Conservation (phyloP, 1,140 invertebrate species). For the Heliothis subflexa region DNA sequence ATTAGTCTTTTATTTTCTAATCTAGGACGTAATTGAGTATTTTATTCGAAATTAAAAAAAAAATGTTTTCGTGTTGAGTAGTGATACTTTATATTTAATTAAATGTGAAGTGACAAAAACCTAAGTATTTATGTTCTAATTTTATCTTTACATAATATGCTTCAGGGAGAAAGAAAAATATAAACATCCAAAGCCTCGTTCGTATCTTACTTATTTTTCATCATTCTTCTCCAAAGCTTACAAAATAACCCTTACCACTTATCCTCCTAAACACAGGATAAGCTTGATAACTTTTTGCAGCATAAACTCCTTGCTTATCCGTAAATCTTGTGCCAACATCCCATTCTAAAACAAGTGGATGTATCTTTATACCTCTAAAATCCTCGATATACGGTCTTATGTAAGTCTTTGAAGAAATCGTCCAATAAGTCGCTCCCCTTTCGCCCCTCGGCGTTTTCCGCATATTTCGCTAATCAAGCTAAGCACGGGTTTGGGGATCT, state of each 20-base stretch:
- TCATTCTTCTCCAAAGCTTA: not conserved
- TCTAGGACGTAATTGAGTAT: too few relatives aligned
- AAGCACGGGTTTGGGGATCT: constrained; percentile 20
- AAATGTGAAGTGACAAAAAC: too few relatives aligned
- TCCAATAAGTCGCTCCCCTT: not conserved
- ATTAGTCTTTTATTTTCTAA: too few relatives aligned
- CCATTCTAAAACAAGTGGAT: constrained; percentile 12
- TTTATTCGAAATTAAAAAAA: too few relatives aligned
- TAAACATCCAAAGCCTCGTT: not conserved
- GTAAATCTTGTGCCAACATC: constrained; percentile 12
- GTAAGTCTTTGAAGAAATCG: constrained; percentile 3
- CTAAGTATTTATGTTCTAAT: too few relatives aligned
- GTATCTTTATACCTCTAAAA: constrained; percentile 6
- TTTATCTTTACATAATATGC: too few relatives aligned
- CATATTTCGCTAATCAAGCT: constrained; percentile 55
- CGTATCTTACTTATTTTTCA: not conserved
- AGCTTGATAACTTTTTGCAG: constrained; percentile 29
- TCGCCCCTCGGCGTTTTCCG: constrained; percentile 11
- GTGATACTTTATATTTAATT: too few relatives aligned
- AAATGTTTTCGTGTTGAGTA: too few relatives aligned
- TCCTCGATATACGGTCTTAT: not conserved
- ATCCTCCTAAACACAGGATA: not conserved
- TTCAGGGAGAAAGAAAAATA: not conserved
- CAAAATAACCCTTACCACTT: constrained; percentile 9
- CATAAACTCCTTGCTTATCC: constrained; percentile 6